Evolutionary conservation across 2,888 invertebrate species (phyloP).

Genomic region (Amphipoea oculea): DNA sequence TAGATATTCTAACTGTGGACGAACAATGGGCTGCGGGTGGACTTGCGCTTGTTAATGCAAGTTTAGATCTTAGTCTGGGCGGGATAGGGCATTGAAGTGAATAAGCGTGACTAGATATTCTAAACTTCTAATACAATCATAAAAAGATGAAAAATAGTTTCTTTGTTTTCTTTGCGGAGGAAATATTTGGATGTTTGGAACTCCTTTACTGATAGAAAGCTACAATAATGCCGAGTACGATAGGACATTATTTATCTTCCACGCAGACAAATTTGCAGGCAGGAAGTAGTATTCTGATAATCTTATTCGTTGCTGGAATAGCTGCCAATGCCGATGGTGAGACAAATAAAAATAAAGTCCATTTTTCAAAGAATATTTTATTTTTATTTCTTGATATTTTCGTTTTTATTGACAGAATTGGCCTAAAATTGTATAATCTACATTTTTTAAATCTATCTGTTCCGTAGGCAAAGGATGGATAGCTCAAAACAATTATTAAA

Average conservation of each 20-base stretch:
- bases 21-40: neutral
- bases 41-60: neutral
- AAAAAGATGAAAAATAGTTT: neutral
- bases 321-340: no score
- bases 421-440: neutral
- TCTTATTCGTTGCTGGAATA: neutral
- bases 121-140: no score
- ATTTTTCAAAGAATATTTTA: neutral
- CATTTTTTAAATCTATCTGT: neutral
- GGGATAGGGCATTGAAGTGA: neutral
- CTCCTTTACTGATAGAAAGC: neutral
- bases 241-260: neutral
- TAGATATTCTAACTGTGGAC: slow-evolving; percentile 12
- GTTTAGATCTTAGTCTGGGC: neutral
- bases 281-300: neutral
- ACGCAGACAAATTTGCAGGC: neutral
- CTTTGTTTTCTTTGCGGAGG: neutral
- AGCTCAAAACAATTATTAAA: no score
- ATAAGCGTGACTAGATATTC: neutral
- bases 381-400: neutral
- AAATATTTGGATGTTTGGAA: neutral
- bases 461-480: neutral
- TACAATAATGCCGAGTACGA: neutral
- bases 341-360: neutral
- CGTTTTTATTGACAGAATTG: neutral